Evolutionary conservation across 92 coral and sea anemone species (phyloP).

Genomic region (Phymanthus crucifer): DNA sequence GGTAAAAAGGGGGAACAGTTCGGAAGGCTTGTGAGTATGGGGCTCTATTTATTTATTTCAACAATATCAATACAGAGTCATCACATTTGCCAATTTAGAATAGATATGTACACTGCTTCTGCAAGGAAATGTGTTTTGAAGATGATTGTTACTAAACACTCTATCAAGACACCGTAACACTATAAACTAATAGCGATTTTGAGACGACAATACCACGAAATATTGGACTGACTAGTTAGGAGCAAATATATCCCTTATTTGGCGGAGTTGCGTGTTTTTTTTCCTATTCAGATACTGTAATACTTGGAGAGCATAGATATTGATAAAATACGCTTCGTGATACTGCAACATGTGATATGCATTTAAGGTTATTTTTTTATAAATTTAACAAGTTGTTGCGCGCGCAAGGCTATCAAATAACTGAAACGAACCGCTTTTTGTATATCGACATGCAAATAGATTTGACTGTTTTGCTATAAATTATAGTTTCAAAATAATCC

Average conservation of each 20-base stretch:
- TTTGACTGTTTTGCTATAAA: not conserved
- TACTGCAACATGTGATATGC: not conserved
- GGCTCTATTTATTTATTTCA: not conserved
- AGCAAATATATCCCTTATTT: not conserved
- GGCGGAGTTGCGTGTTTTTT: not conserved
- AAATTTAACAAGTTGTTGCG: not conserved
- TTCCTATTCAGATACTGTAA: not conserved
- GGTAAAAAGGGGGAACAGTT: too few species aligned
- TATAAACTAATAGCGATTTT: not conserved
- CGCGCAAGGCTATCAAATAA: not conserved
- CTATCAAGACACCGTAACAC: constrained; percentile 11
- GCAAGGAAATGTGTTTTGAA: constrained; percentile 7
- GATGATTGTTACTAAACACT: constrained; percentile 8
- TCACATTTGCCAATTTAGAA: not conserved
- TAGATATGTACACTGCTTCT: not conserved
- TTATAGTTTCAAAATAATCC: not conserved
- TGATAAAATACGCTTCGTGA: not conserved
- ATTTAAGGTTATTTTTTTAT: not conserved
- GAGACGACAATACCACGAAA: not conserved
- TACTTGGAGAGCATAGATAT: not conserved
- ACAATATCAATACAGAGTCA: not conserved
- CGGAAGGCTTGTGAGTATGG: too few species aligned
- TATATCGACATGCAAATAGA: not conserved
- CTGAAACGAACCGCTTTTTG: not conserved
- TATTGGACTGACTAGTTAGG: not conserved